These are phyloP conservation scores for Molorchus minor DNA, from an alignment of 2,888 invertebrate species.

Conservation along the genomic window DNA sequence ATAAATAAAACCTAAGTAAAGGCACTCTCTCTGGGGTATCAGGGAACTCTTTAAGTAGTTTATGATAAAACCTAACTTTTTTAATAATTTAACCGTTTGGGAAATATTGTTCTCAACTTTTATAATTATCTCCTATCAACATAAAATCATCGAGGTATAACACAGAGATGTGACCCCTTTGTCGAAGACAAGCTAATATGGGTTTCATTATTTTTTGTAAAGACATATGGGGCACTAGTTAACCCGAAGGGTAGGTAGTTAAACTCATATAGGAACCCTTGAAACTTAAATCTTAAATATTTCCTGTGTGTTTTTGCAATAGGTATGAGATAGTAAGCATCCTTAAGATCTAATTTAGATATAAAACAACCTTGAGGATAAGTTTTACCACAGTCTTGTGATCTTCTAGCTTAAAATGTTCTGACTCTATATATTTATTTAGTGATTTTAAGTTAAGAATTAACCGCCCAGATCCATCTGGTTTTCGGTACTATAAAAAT, in stretches of 20 bases:
- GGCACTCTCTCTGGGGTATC: conserved; percentile 23
- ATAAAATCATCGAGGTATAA: conserved; percentile 44
- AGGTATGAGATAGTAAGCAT: conserved; percentile 12
- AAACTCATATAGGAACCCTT: conserved; percentile 4
- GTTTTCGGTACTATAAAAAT: conserved; percentile 22
- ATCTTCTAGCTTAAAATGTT: conserved; percentile 41
- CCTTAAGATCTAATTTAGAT: conserved; percentile 3
- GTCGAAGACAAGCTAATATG: conserved; percentile 21
- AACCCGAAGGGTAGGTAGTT: conserved; percentile 18
- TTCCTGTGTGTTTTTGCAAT: neutral
- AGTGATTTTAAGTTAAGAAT: too few relatives aligned
- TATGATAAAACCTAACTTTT: conserved; percentile 35
- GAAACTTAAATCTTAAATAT: conserved; percentile 23
- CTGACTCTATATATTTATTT: conserved; percentile 19
- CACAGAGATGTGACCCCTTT: conserved; percentile 33
- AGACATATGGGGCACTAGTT: conserved; percentile 21
- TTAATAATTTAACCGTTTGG: conserved; percentile 21
- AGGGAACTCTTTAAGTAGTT: conserved; percentile 34
- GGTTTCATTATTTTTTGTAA: conserved; percentile 39
- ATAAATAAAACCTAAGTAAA: conserved; percentile 38
- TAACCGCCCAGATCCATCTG: conserved; percentile 14
- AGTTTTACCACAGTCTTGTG: conserved; percentile 24
- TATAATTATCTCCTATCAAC: conserved; percentile 27
- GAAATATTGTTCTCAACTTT: conserved; percentile 28
- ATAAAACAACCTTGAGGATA: conserved; percentile 6